Evolutionary conservation across 2,113 vertebrate species (phyloP).

Genomic region (Limanda limanda): DNA sequence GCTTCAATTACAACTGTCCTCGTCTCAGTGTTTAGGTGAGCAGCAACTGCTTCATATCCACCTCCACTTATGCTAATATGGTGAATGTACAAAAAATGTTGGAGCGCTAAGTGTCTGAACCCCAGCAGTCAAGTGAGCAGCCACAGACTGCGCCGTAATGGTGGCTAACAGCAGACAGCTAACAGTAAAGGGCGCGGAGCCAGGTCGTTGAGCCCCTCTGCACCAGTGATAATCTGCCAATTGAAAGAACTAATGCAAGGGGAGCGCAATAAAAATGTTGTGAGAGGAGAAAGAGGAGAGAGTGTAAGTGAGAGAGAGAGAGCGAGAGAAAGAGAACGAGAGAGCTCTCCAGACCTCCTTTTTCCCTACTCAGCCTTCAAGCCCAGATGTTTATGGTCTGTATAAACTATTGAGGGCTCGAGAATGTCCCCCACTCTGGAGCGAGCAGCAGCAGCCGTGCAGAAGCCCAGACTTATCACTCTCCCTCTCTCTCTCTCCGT

Average conservation of each 20-base stretch:
- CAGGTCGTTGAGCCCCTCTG: conserved; percentile 71
- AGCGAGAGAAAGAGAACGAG: neutral
- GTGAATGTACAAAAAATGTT: conserved; percentile 51
- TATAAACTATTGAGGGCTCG: conserved; percentile 83
- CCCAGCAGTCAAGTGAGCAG: conserved; percentile 52
- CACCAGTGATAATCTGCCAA: conserved; percentile 82
- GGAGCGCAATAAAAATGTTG: conserved; percentile 79
- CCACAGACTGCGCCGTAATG: conserved; percentile 59
- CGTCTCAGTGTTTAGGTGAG: conserved; percentile 40
- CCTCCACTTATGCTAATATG: conserved; percentile 55
- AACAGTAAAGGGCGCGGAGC: conserved; percentile 65
- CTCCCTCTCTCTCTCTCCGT: conserved; percentile 47
- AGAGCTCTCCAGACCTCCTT: conserved; percentile 72
- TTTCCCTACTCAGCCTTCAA: conserved; percentile 78
- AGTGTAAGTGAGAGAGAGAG: conserved; percentile 35
- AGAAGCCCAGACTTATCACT: conserved; percentile 79
- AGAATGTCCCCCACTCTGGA: conserved; percentile 80
- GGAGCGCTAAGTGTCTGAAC: conserved; percentile 47
- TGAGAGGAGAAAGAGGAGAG: conserved; percentile 62
- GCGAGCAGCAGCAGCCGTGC: conserved; percentile 64
- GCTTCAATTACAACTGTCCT: conserved; percentile 45
- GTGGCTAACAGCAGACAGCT: conserved; percentile 67
- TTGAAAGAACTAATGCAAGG: conserved; percentile 77
- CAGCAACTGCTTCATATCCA: conserved; percentile 52
- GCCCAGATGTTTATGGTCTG: conserved; percentile 85